Percentiles rank a stretch among this genome's conserved stretches.
Conservation (phyloP, 2,113 vertebrate genomes). For the Aramus guarauna region DNA sequence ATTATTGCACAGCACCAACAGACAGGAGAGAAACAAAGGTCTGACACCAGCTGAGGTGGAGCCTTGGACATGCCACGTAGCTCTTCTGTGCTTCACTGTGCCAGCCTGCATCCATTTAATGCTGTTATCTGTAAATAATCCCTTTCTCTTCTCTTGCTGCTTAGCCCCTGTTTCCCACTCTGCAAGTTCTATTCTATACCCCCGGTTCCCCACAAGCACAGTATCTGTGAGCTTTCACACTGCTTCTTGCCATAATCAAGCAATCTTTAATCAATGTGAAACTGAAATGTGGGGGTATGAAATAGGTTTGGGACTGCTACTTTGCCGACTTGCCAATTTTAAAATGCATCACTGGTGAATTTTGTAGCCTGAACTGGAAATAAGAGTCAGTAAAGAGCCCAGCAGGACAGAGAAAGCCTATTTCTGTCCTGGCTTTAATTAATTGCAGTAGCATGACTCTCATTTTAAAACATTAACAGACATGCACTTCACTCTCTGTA, state of each 20-base stretch:
- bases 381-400: background rate
- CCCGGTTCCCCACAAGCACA: background rate
- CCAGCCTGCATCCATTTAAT: background rate
- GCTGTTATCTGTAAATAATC: background rate
- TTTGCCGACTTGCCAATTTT: background rate
- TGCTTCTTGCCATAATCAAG: background rate
- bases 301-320: background rate
- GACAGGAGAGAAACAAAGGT: background rate
- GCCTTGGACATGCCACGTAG: background rate
- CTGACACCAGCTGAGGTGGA: accelerated
- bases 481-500: background rate
- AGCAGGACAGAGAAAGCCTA: background rate
- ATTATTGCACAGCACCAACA: background rate
- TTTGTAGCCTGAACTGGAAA: background rate
- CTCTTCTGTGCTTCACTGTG: background rate
- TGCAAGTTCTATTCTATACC: background rate
- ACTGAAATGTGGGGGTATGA: background rate
- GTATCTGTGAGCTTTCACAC: background rate
- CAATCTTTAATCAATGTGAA: background rate
- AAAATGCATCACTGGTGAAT: background rate
- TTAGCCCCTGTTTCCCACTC: background rate
- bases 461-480: background rate
- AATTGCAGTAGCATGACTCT: background rate
- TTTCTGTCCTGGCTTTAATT: background rate
- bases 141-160: background rate